Conservation (phyloP, 2,888 invertebrate genomes). For the Cataglyphis livida region DNA sequence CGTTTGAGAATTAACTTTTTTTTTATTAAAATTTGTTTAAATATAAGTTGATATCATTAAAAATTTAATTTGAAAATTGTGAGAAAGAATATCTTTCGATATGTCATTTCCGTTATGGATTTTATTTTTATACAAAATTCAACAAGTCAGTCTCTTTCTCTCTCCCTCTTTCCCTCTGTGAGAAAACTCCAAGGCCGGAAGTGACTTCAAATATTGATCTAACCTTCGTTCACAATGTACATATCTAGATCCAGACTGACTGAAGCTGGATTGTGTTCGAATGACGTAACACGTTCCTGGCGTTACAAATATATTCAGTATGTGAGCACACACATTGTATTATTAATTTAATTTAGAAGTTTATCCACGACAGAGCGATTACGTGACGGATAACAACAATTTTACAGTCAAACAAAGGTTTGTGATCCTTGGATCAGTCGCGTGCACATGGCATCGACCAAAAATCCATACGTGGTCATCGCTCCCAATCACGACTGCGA, state of each 20-base stretch:
- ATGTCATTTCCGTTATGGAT: neutral
- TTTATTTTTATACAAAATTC: neutral
- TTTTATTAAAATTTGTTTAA: neutral
- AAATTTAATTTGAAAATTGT: neutral
- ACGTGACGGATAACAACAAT: neutral
- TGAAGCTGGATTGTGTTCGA: conserved; percentile 64
- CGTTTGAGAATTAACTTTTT: neutral
- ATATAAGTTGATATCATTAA: neutral
- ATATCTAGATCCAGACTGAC: conserved; percentile 59
- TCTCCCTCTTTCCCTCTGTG: conserved; percentile 49
- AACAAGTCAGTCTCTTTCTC: conserved; percentile 6
- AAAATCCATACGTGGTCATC: conserved; percentile 9
- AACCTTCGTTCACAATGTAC: conserved; percentile 66
- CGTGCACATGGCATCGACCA: neutral
- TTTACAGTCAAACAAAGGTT: neutral
- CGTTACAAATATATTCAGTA: conserved; percentile 19
- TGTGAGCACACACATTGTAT: neutral
- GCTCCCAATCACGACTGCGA: conserved; percentile 11
- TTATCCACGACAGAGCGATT: neutral
- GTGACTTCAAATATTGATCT: conserved; percentile 80
- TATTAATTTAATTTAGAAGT: neutral
- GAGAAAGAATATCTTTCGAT: neutral
- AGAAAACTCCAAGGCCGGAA: conserved; percentile 74
- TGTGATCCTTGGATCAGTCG: neutral
- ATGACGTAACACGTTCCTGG: conserved; percentile 59